Evolutionary conservation across 1,140 invertebrate genomes (phyloP), one percentile per base, ranked within the genome.

Genomic region (Nephila pilipes): DNA sequence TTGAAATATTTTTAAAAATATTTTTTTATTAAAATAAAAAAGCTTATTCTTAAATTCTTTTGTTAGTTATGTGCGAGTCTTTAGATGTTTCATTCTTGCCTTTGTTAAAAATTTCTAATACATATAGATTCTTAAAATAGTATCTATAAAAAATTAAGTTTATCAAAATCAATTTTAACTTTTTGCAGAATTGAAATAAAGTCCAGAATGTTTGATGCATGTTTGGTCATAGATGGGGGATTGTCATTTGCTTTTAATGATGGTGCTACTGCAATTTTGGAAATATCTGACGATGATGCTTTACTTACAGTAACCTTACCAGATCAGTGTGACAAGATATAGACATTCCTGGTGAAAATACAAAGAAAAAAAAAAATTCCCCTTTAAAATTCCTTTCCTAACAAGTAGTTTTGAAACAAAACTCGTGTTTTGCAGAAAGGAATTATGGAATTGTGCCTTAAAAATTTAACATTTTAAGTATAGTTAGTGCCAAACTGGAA

Each of bases 221-320:
- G 97, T 95, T 96, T 99, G 18, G 99, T 99, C 0, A 97, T 99
- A n/a, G 99, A 99, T 96, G 99, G 99, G 29, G 98, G 98, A 87
- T 97, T 99, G 14, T 98, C 98, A 0, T 99, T 98, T 95, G 97
- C 97, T 0, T 99, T 99, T 95, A 99, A 99, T 96, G 98, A 99
- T 95, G 99, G 99, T 4, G 97, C 98, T 0, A 96, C 97, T 94
- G 99, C 98, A 0, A 95, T 97, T 32, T 95, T 99, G 18, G 97
- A 99, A 96, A 97, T 98, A 46, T 95, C 97, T 94, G 97, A 98
- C 1, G 97, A 98, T 95, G 99, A 99, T 96, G 97, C 98, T 0
- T 96, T 99, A 1, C 96, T 97, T 95, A 99, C 98, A 22, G 97
- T 99, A 18, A 96, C 96, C 46, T 96, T 98, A 25, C 65, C 90